Base-by-base conservation (phyloP, 2,888 invertebrate species). In the Marasmarcha lunaedactyla region DNA sequence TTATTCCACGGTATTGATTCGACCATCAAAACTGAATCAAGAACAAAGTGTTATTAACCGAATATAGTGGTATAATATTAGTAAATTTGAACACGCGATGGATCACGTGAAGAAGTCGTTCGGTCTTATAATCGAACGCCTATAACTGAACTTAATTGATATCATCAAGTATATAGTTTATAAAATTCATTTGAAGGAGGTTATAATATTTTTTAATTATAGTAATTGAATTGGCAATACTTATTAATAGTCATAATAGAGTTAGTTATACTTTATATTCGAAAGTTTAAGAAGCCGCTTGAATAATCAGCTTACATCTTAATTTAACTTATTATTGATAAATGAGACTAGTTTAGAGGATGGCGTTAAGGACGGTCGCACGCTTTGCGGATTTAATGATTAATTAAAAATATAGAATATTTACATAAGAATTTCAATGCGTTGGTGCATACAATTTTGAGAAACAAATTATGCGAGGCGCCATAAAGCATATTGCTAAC, bases 361-460 rank as follows among this genome's bases (percentile, higher is more conserved):
- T 83, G 83, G 81, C 81, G 77, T 71, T 71, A 63, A 69, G 83
- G 83, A 83, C 83, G 83, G 83, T 78, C 78, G 78, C 74, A 68
- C 59, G 70, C 59, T 51, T 59, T 71, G 78, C 78, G 78, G 77
- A 74, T 53, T 61, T 64, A 70, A 71, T 52, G 42, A 60, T 62
- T 71, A 77, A 66, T 70, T 72, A 72, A 63, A 56, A 47, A 65
- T 66, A 66, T 51, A 57, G 60, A 70, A 68, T 61, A 66, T 20
- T 20, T 20, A 20, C 20, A 20, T 20, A 20, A 20, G 7, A 3
- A 68, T 71, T 71, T 71, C 52, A 67, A 60, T 69, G 20, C 20
- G 20, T 20, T 20, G 20, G 4, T 63, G 64, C 61, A 62, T 64
- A 67, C 52, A 72, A 71, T 71, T 78, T 78, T 70, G 73, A 67